Conservation (phyloP, 1,140 invertebrate species). For the Aphaenogaster rudis region DNA sequence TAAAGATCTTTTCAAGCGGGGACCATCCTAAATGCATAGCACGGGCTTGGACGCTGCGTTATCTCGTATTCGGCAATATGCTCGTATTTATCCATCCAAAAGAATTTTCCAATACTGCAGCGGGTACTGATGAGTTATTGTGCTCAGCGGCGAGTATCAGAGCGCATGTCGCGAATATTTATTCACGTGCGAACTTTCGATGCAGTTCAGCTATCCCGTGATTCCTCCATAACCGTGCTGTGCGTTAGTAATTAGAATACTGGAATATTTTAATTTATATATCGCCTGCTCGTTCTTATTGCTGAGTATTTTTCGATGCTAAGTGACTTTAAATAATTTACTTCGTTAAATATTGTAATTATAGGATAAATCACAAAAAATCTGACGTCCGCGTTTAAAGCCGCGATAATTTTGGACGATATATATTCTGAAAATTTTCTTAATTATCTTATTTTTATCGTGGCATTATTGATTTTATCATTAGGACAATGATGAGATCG, state of each 20-base stretch:
- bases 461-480: neutral
- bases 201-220: constrained; percentile 5
- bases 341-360: constrained; percentile 35
- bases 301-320: neutral
- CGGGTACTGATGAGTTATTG: constrained; percentile 55
- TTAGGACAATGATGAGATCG: neutral
- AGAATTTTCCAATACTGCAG: constrained; percentile 53
- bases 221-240: neutral
- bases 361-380: neutral
- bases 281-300: neutral
- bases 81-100: constrained; percentile 45
- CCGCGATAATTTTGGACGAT: neutral
- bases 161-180: constrained; percentile 55
- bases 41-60: constrained; percentile 27
- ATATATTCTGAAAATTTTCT: neutral
- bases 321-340: constrained; percentile 26
- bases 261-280: constrained; percentile 37
- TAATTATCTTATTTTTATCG: neutral
- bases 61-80: constrained; percentile 50
- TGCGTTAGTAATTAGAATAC: constrained; percentile 32
- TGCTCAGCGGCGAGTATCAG: constrained; percentile 41
- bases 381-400: neutral
- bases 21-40: constrained; percentile 58
- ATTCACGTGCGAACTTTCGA: constrained; percentile 42
- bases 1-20: constrained; percentile 64